Evolutionary conservation across 2,113 vertebrate genomes (phyloP), one percentile per base, ranked within the genome.

Genomic region (Tursiops truncatus): DNA sequence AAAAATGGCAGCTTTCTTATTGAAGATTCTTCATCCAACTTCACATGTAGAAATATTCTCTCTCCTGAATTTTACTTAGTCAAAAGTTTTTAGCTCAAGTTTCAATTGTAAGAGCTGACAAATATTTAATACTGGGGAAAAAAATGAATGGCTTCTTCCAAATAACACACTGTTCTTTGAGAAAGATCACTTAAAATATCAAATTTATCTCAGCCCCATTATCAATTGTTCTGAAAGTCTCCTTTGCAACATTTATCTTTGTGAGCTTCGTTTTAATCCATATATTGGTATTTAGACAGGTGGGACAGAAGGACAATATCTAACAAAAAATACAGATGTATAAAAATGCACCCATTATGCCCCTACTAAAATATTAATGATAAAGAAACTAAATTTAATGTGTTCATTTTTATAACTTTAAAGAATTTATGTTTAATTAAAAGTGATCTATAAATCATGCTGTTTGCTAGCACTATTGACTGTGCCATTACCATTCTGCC

Each of bases 351-450:
- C 77, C 71, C 87, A 91, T 96, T 97, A 97, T 89, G 94, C 41
- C 91, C 94, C 68, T 97, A 86, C 89, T 98, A 94, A 98, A 98
- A 98, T 98, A 98, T 98, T 98, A 96, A 98, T 97, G 76, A 77
- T 74, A 95, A 96, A 63, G 68, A 15, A 96, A 95, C 70, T 91
- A 97, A 94, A 73, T 97, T 97, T 96, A 97, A 97, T 97, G 82
- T 96, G n/a, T 71, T 97, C 89, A 92, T 97, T 98, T 98, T 97
- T 67, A 97, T 90, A 97, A 95, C 83, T 93, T 98, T 97, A 98
- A 98, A 97, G 86, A 97, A 98, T 96, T 98, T 86, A 94, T 92
- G 76, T 98, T 98, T 98, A 98, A 99, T 99, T 99, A 98, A 98
- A 98, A 97, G 83, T 94, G 88, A 98, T 98, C 76, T 84, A 97